Evolutionary conservation across 2,888 invertebrate species (phyloP), one percentile per base, ranked within the genome.

Genomic region (Apodemia mormo): DNA sequence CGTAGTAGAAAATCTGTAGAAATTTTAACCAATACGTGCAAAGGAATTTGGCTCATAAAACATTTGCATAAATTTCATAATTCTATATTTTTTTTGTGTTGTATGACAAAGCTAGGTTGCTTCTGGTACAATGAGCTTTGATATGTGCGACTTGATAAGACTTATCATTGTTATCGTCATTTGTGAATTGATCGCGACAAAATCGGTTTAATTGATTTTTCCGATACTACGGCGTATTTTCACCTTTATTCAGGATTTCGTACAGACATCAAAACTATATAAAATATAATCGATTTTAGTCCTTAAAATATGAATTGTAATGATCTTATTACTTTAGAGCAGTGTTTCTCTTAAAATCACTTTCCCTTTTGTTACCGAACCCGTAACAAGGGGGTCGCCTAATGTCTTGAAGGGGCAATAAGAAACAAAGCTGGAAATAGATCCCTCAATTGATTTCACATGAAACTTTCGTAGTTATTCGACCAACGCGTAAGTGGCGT

Each of bases 121-220:
- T 12, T 29, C 33, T 33, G 58, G 5, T 67, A 64, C 61, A n/a
- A 40, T 56, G 70, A 73, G 71, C 71, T 74, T 78, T 74, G 78
- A 77, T 82, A 81, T 77, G 75, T 74, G 71, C 73, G 75, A 75
- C 73, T 78, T 72, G 78, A 78, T 85, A 84, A 80, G 30, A 8
- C 40, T 65, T 30, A 61, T 56, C 82, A 70, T 73, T 71, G 73
- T 82, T 87, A 85, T 87, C 85, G 67, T 77, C 80, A 80, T 79
- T 86, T 72, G 76, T 81, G 78, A 82, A 78, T 74, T 84, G 83
- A 89, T 88, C 85, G 85, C 77, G 89, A 89, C 89, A 89, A 85
- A 87, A 88, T 89, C 82, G 86, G 76, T 82, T 77, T 89, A 88
- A 90, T 90, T 91, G 90, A 90, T 90, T 90, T 89, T 85, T 79